A percentile compares a stretch with the other conserved stretches of the same genome.
Conservation (phyloP, 2,888 invertebrate genomes). For the Dyspetes luteomarginatus region DNA sequence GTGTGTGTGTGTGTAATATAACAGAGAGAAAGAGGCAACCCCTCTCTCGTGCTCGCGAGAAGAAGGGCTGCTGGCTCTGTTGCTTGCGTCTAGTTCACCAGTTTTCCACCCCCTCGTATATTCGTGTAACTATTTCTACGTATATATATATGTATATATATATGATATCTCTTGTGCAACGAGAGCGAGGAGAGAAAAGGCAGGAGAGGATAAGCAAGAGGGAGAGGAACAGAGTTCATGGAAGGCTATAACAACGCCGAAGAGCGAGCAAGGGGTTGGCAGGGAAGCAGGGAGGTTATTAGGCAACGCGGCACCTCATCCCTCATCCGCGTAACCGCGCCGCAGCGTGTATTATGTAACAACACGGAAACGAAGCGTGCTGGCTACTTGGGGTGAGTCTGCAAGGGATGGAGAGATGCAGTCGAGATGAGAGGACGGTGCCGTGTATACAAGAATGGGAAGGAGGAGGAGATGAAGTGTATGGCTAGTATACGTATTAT, state of each 20-base stretch:
- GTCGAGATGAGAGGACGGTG: conserved; percentile 61
- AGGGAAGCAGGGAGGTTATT: conserved; percentile 80
- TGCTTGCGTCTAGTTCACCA: conserved; percentile 60
- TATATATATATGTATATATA: conserved; percentile 3
- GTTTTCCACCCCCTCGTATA: conserved; percentile 53
- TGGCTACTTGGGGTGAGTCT: conserved; percentile 66
- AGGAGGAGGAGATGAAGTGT: conserved; percentile 38
- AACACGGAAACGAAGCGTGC: conserved; percentile 82
- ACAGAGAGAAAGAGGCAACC: conserved; percentile 29
- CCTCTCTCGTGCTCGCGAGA: conserved; percentile 9
- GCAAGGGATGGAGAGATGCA: conserved; percentile 67
- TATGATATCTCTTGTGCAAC: conserved; percentile 54
- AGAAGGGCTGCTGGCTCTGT: conserved; percentile 33
- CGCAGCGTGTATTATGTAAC: conserved; percentile 83
- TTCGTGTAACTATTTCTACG: conserved; percentile 8
- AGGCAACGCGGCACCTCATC: conserved; percentile 83
- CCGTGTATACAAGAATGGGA: conserved; percentile 9
- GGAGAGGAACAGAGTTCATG: conserved; percentile 64
- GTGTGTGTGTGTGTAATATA: too few species aligned
- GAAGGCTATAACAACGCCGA: conserved; percentile 68
- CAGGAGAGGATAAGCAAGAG: conserved; percentile 17
- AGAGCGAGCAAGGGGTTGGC: conserved; percentile 69
- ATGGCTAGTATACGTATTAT: neutral
- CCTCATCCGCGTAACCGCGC: conserved; percentile 82
- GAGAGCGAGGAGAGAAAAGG: conserved; percentile 38